phyloP scores from a whole-genome alignment of 2,113 vertebrate genomes.

The Paedocypris sp. region DNA sequence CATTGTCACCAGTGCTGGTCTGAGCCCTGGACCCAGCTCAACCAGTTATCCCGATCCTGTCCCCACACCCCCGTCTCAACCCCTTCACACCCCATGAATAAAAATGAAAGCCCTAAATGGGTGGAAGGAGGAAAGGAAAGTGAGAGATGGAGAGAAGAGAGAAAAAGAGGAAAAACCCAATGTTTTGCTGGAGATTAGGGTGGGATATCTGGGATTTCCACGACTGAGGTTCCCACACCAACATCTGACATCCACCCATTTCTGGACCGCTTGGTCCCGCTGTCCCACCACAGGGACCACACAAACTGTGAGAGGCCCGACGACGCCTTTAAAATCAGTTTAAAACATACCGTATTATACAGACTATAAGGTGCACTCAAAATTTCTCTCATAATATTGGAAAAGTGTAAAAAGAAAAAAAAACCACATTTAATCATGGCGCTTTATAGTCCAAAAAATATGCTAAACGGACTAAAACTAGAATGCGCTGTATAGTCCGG shows the following conservation, averaged over 20 bases:
- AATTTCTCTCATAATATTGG: too few relatives aligned
- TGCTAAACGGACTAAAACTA: too few relatives aligned
- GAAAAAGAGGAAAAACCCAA: conserved; percentile 51
- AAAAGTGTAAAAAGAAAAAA: too few relatives aligned
- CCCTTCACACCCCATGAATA: conserved; percentile 68
- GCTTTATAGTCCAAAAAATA: too few relatives aligned
- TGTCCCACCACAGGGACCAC: conserved; percentile 57
- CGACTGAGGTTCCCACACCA: conserved; percentile 93
- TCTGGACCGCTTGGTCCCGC: conserved; percentile 29
- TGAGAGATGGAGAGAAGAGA: conserved; percentile 40
- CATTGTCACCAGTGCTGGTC: conserved; percentile 83
- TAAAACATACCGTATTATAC: too few relatives aligned
- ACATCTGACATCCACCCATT: conserved; percentile 58
- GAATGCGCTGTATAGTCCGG: too few relatives aligned
- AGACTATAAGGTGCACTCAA: too few relatives aligned
- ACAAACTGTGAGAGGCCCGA: conserved; percentile 71
- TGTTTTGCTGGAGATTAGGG: conserved; percentile 69
- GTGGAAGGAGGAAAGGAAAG: conserved; percentile 59
- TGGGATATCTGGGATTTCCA: conserved; percentile 62
- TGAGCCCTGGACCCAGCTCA: conserved; percentile 89
- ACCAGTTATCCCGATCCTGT: conserved; percentile 62
- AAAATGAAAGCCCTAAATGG: conserved; percentile 76
- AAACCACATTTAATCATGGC: too few relatives aligned
- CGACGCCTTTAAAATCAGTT: background rate
- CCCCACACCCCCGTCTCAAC: conserved; percentile 39